Conservation (phyloP, 2,888 invertebrate genomes). For the Cerceris rybyensis region DNA sequence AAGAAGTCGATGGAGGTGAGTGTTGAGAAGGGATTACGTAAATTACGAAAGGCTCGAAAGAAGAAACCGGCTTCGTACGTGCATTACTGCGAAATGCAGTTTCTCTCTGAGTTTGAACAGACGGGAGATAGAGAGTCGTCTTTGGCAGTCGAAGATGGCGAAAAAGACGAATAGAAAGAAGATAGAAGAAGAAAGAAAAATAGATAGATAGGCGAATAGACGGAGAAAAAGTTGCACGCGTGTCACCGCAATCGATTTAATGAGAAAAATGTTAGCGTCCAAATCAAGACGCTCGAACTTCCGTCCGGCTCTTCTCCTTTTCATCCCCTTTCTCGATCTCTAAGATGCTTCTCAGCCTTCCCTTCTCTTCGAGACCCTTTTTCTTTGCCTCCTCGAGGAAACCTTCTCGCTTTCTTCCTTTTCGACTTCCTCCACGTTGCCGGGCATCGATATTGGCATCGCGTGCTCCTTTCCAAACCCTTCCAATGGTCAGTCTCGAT, state of each 20-base stretch:
- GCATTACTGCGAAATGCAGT: constrained; percentile 1
- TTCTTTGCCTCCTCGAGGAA: constrained; percentile 7
- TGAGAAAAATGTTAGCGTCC: constrained; percentile 69
- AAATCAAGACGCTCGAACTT: constrained; percentile 50
- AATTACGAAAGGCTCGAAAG: constrained; percentile 63
- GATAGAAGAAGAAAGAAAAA: constrained; percentile 18
- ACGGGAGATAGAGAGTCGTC: not conserved
- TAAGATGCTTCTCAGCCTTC: constrained; percentile 2
- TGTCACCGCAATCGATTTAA: constrained; percentile 70
- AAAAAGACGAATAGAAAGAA: not conserved
- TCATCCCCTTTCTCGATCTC: constrained; percentile 2
- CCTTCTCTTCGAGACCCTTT: constrained; percentile 18
- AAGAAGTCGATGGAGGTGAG: constrained; percentile 16
- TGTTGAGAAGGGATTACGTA: constrained; percentile 65
- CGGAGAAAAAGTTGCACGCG: constrained; percentile 33
- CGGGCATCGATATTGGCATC: constrained; percentile 46
- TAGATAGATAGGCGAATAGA: constrained; percentile 24
- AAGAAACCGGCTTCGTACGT: constrained; percentile 40
- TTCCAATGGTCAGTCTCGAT: constrained; percentile 67
- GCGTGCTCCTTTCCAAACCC: constrained; percentile 45
- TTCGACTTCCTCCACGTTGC: constrained; percentile 20
- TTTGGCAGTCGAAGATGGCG: constrained; percentile 3
- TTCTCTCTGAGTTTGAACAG: not conserved
- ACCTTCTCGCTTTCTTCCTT: constrained; percentile 19
- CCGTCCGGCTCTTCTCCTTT: constrained; percentile 15